Base-by-base conservation (phyloP, 1,140 invertebrate species). In the Lineus longissimus region DNA sequence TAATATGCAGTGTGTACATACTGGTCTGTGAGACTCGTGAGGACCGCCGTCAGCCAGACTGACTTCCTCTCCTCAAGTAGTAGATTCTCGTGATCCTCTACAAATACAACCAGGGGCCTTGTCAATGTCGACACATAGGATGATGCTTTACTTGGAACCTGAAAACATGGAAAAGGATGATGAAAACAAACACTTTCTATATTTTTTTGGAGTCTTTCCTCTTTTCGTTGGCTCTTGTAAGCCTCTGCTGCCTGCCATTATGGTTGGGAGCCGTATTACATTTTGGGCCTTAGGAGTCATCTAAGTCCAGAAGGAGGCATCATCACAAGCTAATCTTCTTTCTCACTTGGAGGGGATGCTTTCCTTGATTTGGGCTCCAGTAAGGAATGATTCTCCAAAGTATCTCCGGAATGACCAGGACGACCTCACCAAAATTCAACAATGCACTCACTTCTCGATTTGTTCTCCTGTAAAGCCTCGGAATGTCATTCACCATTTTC, bases 401-500 rank as follows among this genome's bases (percentile, higher is more conserved):
- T n/a, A n/a, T n/a, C n/a, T n/a, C n/a, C n/a, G n/a, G n/a, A n/a
- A n/a, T n/a, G n/a, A n/a, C n/a, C n/a, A n/a, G n/a, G n/a, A n/a
- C n/a, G n/a, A n/a, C n/a, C n/a, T n/a, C n/a, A n/a, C n/a, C n/a
- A n/a, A n/a, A n/a, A n/a, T n/a, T n/a, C n/a, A n/a, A n/a, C n/a
- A n/a, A n/a, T n/a, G 33, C 11, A 65, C 70, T 67, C 63, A 83
- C 82, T 69, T 92, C 92, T 70, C 92, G 86, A 81, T 97, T 97
- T 0, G 95, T 98, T 76, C 94, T 88, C 71, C 94, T 85, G 79
- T 94, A 98, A 33, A 96, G 81, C 69, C 94, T 85, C 31, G 95
- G 95, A 83, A 97, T 92, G 75, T 97, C 93, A 68, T 87, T 90
- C 1, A 96, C 92, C 85, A 78, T 73, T 58, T 83, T 81, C 11